Evolutionary conservation across 30 jellyfish, hydroid and myxozoan genomes (phyloP), one percentile per base, ranked within the genome.

Genomic region (Pelagia noctiluca): DNA sequence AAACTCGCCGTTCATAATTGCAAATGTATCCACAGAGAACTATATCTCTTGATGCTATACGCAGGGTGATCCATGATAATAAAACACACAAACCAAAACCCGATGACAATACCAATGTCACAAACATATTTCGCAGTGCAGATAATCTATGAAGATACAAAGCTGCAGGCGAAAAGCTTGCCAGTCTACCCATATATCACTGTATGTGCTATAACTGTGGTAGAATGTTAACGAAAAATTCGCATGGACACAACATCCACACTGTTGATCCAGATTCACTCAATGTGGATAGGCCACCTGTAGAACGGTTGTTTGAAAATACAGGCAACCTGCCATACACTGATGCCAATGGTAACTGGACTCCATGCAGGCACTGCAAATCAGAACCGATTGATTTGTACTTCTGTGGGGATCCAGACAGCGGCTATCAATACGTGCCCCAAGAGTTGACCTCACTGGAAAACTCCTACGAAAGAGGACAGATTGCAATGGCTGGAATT

Each of bases 181-280:
- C 81, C 18, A 68, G 81, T 34, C 25, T 30, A 28, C 81, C 81
- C 7, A 68, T 31, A 4, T 31, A 1, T 24, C 23, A 63, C 11
- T 63, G 32, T 63, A 21, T 30, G 3, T 63, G 77, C 53, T 63
- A 63, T 4, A 63, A 63, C 8, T 63, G 77, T 24, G 77, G 77
- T 24, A 4, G 77, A 63, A 7, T 63, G 3, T 24, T 63, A 26
- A 10, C 53, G n/a, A 3, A 63, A 4, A 26, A 8, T 5, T 5
- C 57, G 16, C 57, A 42, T 42, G 57, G 16, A 42, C 16, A 68
- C 81, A 68, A 29, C 19, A 16, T 62, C 25, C 64, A 68, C 50
- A 42, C 8, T 5, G 57, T 68, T 35, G 81, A 68, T 33, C 81
- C 81, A 3, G 64, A 3, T 3, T 2, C 31, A 5, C 49, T 29